Evolutionary conservation across 2,888 invertebrate species (phyloP), one percentile per base, ranked within the genome.

Genomic region (Nineta flava): DNA sequence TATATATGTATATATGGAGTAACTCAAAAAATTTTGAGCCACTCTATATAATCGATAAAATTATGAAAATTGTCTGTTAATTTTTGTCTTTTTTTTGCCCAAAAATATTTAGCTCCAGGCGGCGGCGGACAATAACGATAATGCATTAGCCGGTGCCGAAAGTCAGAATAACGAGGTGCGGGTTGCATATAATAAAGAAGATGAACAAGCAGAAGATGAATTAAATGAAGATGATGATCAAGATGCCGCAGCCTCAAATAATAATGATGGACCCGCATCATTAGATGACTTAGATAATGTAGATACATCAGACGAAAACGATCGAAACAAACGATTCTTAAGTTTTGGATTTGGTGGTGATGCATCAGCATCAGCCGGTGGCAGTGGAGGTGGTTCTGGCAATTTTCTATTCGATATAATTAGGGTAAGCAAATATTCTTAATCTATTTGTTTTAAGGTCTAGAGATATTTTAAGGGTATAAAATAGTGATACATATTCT

Each of bases 371-470:
- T 62, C 58, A 44, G 60, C 59, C 50, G 65, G 63, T 51, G 26
- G 26, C 4, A 65, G 65, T n/a, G 66, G 67, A 10, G 84, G 82
- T 55, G 87, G 86, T 50, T 87, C 87, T 47, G 88, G 88, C 54
- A 90, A 88, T 72, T 87, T 90, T 75, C 74, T 90, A 57, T 87
- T 88, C 68, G 88, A 90, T 68, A 81, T 87, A 64, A 84, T 90
- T 66, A 77, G 88, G 77, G 88, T 90, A 73, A 83, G 85, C 75
- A 5, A 26, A 21, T 19, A 21, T 26, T 26, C 26, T 26, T 26
- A 26, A 26, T 26, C 7, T 19, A 19, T 19, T 19, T 19, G 19
- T 26, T n/a, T n/a, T 26, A 26, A 3, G 26, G 7, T 26, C 7
- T 26, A 26, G n/a, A n/a, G n/a, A n/a, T 26, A 26, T 26, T 26